Base-by-base conservation (phyloP, 2,888 invertebrate species). In the Agonopterix alstromeriana region DNA sequence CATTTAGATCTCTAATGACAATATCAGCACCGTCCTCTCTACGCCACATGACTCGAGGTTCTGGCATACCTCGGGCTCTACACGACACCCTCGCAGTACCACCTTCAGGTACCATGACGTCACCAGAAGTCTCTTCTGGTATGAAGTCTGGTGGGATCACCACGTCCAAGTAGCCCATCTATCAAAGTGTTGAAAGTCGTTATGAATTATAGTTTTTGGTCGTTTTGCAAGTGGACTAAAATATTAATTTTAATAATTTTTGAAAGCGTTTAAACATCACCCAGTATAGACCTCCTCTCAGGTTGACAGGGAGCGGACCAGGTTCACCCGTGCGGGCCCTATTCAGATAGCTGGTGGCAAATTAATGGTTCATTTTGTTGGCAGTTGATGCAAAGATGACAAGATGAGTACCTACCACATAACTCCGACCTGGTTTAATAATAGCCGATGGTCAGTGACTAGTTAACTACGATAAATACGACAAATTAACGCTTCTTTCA, bases 81-180 rank as follows among this genome's bases (percentile, higher is more conserved):
- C 94, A 94, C 41, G 91, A 90, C 49, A 93, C 80, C 59, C 89
- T 90, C 9, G 91, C 92, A 0, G 90, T 91, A 38, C 94, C 94
- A 48, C 96, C 96, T 89, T 97, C 97, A 27, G 94, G 93, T 35
- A 96, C 94, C 91, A 95, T 94, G 10, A 96, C 90, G 74, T 97
- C 97, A 0, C 96, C 94, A n/a, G 96, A 96, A 27, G 96, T 96
- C 70, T 95, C 95, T 68, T 95, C 95, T 11, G 92, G 74, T 54
- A 96, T 91, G 67, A 98, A 97, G 78, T 97, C 96, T n/a, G 98
- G 97, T 36, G 97, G 96, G 57, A 97, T 93, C 27, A 96, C 95
- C 47, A 97, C 96, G 58, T 96, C 94, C 60, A 97, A 87, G 75
- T 91, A 92, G 35, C 95, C 96, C 83, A 95, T 93, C 97, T 8